Evolutionary conservation across 2,113 vertebrate species (phyloP), one percentile per base, ranked within the genome.

Genomic region (Typhlomys cinereus): DNA sequence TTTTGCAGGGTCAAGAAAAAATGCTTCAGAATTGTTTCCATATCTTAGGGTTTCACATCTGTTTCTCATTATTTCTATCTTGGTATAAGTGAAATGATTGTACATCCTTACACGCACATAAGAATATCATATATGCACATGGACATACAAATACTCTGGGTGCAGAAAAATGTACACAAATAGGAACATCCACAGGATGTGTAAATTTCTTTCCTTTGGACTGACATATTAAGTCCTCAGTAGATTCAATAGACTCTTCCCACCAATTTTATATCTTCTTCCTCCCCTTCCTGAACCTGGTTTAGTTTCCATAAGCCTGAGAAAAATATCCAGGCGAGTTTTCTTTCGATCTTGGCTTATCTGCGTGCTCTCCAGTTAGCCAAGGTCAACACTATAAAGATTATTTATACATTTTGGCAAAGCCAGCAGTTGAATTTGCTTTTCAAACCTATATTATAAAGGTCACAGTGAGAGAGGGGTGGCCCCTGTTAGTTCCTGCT

Each of bases 1-100:
- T 87, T 91, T 88, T 88, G 46, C 46, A 92, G 61, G 92, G 69
- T 96, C 79, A 90, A 85, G 74, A 85, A 88, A 95, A 66, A 94
- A 84, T 81, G 90, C 69, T 73, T 78, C 41, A 18, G 74, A 54
- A 73, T 80, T 21, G 18, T 88, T 93, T 93, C 85, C 48, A n/a
- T 82, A 85, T 86, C 21, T 78, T 23, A 88, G 27, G 13, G 3
- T 13, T 78, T 91, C 79, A 59, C 11, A 85, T 85, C 71, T 91
- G 39, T 86, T 70, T 39, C 79, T 82, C n/a, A n/a, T n/a, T 15
- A 29, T 62, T 29, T 46, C n/a, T 52, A 78, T 88, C 27, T 74
- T 85, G 71, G 20, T 27, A 39, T 54, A 50, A 87, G 52, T 91
- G 25, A 15, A 75, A 15, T 41, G 11, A 75, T 93, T 75, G 81